Base-by-base conservation (phyloP, 2,113 vertebrate genomes). In the Podarcis cretensis region DNA sequence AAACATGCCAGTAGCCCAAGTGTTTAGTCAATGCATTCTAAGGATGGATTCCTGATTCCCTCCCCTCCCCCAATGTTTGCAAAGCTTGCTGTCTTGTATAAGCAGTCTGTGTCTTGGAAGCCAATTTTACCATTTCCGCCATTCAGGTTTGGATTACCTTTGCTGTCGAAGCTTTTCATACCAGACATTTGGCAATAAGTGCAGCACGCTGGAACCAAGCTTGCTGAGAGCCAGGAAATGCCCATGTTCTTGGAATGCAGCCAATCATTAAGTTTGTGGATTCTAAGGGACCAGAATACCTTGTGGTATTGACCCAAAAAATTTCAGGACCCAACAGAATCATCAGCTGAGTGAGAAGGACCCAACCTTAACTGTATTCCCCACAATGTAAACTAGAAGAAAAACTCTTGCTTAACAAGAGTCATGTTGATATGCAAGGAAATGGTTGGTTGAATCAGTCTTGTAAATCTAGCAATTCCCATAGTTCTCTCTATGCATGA, bases 11-110 rank as follows among this genome's bases (percentile, higher is more conserved):
- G 13, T 37, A 76, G 32, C 32, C 54, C 5, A 27, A 35, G 32
- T 85, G 23, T 73, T 76, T 85, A 85, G 54, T 59, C 21, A 85
- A 37, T n/a, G 32, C 57, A 63, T 76, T 85, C 57, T 76, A 76
- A 85, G 54, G 63, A 85, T 63, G 37, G 37, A 78, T 66, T 68
- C 59, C 76, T 77, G 32, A 76, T 66, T 8, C 25, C 1, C 2
- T 9, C 9, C 48, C 48, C 48, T 32, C 37, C 18, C 20, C 12
- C 20, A 13, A 25, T 59, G 69, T 43, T 77, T 86, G 35, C 43
- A 8, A 54, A 80, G 59, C 35, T 27, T 85, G 63, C n/a, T 32
- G n/a, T 59, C 12, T 85, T 59, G 54, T 84, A 32, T 74, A 74
- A 84, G 21, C 32, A 63, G 20, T 21, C 54, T 85, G 7, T 23